Evolutionary conservation across 2,888 invertebrate species (phyloP), one percentile per base, ranked within the genome.

Genomic region (Cheilosia vernalis): DNA sequence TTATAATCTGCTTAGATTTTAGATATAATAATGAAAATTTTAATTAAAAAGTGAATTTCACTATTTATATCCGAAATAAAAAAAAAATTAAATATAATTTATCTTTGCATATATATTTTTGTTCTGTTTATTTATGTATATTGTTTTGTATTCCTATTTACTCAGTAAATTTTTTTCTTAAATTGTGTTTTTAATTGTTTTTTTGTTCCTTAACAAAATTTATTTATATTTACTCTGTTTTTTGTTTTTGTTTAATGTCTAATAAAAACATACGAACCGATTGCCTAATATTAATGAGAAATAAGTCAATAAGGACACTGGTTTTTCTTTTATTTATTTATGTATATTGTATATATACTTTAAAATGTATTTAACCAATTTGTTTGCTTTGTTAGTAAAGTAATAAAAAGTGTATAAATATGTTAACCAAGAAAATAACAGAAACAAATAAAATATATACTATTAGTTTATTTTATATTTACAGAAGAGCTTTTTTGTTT

Each of bases 251-350:
- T 67, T 55, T 74, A 72, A 15, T 56, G 40, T 55, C 64, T 55
- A 55, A 47, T 42, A 70, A 51, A 42, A 61, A 76, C 21, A 67
- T 40, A 44, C 66, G 49, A 81, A 76, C 7, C 44, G 61, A 81
- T 72, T 67, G 37, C 70, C 61, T 76, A 72, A 55, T 44, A 60
- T 81, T 63, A 60, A 67, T 49, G 47, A 44, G 56, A 81, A 85
- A 81, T 66, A 81, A 85, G 72, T 85, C 81, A 76, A 67, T 85
- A 85, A 85, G 76, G 85, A 85, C 85, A 85, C 85, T 85, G 85
- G 66, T 66, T 66, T 40, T 30, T 63, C 47, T 42, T 69, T 67
- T 58, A 47, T 33, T 47, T 55, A 58, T 19, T 53, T 63, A 66
- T 61, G 27, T 72, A 76, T 72, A 21, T n/a, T n/a, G n/a, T n/a